A percentile compares a stretch with the other conserved stretches of the same genome.
These are phyloP conservation scores for Heliconius ismenius DNA, from an alignment of 2,888 invertebrate species.

Conservation along the genomic window DNA sequence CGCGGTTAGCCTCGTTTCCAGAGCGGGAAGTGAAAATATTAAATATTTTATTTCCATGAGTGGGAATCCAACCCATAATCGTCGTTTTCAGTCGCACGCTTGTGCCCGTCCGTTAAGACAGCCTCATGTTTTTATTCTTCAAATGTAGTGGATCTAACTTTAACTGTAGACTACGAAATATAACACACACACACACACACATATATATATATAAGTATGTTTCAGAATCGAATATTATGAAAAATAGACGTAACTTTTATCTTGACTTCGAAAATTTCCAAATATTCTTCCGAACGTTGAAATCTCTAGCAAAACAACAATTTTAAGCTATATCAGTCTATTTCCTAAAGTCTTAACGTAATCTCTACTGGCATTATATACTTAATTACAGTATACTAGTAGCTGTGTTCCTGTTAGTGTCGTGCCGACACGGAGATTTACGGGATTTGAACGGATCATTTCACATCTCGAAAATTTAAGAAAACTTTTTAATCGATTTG, in stretches of 20 bases:
- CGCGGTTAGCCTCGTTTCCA: too few relatives aligned
- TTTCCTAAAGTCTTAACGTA: constrained; percentile 9
- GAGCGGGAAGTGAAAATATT: too few relatives aligned
- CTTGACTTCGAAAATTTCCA: background rate
- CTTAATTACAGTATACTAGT: constrained; percentile 44
- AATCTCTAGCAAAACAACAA: background rate
- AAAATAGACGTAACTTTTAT: background rate
- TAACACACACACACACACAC: too few relatives aligned
- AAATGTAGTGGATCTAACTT: too few relatives aligned
- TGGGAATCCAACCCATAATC: too few relatives aligned
- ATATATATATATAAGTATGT: too few relatives aligned
- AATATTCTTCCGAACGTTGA: background rate
- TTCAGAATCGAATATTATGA: too few relatives aligned
- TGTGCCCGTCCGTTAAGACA: too few relatives aligned
- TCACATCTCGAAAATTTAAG: background rate
- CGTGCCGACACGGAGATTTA: constrained; percentile 1
- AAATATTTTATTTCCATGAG: too few relatives aligned
- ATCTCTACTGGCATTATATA: constrained; percentile 7
- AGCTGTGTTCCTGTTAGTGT: constrained; percentile 10
- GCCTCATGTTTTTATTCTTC: too few relatives aligned
- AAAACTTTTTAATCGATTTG: constrained; percentile 6
- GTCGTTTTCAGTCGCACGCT: too few relatives aligned
- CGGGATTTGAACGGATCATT: background rate
- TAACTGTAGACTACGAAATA: too few relatives aligned
- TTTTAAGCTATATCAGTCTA: constrained; percentile 7